Base-by-base conservation (phyloP, 1,140 invertebrate genomes). In the Bombyx mandarina region DNA sequence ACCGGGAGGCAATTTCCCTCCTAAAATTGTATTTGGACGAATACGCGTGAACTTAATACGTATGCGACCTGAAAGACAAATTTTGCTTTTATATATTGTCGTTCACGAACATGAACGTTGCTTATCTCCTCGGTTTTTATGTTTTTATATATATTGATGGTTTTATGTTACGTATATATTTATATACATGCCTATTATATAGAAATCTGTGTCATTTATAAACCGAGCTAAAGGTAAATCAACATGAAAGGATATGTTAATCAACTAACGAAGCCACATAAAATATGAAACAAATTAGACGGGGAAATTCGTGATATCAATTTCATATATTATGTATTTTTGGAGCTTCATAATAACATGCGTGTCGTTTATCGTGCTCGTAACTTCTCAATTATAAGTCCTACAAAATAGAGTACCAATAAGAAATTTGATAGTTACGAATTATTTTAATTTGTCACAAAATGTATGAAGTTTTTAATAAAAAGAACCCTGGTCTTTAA, bases 1-100 rank as follows among this genome's bases (percentile, higher is more conserved):
- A 68, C 67, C 68, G 63, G 63, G 67, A 79, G 69, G 73, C 82
- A 83, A 86, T 86, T 83, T 79, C 77, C 80, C 78, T 81, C 67
- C 69, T 78, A 77, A 86, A 81, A 86, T 83, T 86, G 74, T 81
- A 77, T 86, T 82, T 83, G 69, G 71, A 76, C 69, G 76, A 73
- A 79, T 77, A 70, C 79, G 63, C 75, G 69, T 73, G 74, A 82
- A 78, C 80, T 81, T 77, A 80, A 77, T 81, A 79, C 77, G 73
- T 81, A 75, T 75, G 73, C 62, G 70, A 73, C 67, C 67, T 66
- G 61, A 71, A 77, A 73, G 71, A 76, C 74, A 73, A 80, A 80
- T 78, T 82, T 78, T 73, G 78, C 82, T 77, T 79, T 75, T 75
- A 70, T 67, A 68, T 72, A 69, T 63, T 58, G 51, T 63, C 54